Evolutionary conservation across 2,113 vertebrate species (phyloP), one percentile per base, ranked within the genome.

Genomic region (Malurus cyaneus): DNA sequence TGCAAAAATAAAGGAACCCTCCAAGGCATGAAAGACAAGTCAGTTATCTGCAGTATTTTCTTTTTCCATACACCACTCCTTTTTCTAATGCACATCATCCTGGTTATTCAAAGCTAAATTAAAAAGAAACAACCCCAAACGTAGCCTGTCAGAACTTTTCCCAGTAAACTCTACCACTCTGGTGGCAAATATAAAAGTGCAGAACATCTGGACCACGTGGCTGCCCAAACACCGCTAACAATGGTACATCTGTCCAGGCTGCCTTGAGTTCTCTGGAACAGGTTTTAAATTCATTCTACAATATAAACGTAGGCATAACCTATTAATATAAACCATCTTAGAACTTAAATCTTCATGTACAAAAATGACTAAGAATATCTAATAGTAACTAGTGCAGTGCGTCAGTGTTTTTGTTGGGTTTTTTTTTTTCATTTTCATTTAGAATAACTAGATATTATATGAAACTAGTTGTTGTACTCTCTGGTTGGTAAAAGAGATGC

Each of bases 321-420:
- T 98, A 98, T 98, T 98, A 96, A 98, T 98, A 98, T 98, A 98
- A 98, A 98, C 98, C 98, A 98, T 98, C 97, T 98, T 97, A 98
- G 97, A 98, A 98, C 98, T 98, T 98, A 98, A 98, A 98, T 98
- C 98, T 98, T 97, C 98, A 98, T 98, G 98, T 98, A 98, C 98
- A 98, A 98, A 98, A 98, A 98, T 97, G 98, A 98, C 98, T 98
- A 98, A 97, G 97, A 98, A 98, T 98, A 98, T 98, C 98, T 98
- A 98, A 97, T 98, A 98, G 97, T 98, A 98, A 98, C 98, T 98
- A 98, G 98, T 98, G 98, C 98, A 98, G 98, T 98, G 98, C 96
- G 96, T 98, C 98, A 98, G 98, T 97, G 96, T 98, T 97, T 97
- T 94, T 95, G 79, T 69, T 92, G 39, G 0, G 52, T 73, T 64